Evolutionary conservation across 1,140 invertebrate species (phyloP).

Genomic region (Camponotus pennsylvanicus): DNA sequence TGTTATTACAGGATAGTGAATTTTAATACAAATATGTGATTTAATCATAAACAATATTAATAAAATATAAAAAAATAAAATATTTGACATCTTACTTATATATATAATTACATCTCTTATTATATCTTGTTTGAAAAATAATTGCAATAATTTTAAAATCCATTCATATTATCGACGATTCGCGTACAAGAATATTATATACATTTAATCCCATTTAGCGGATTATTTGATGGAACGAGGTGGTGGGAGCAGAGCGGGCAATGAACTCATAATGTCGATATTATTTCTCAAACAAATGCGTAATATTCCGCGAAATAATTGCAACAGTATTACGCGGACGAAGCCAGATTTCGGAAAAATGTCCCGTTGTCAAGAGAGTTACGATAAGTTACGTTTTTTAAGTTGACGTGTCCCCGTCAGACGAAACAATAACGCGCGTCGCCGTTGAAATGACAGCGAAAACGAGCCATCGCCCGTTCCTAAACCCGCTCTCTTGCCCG

Average conservation of each 20-base stretch:
- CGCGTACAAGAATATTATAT: not conserved
- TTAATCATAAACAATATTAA: not conserved
- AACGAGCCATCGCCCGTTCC: constrained; percentile 71
- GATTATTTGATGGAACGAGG: not conserved
- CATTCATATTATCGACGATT: not conserved
- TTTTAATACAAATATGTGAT: not conserved
- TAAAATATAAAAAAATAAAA: not conserved
- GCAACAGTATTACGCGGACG: not conserved
- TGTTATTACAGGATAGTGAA: not conserved
- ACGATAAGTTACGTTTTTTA: constrained; percentile 9
- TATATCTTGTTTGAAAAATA: not conserved
- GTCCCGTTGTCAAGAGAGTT: constrained; percentile 10
- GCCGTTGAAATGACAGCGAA: constrained; percentile 74
- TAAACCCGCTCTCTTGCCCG: constrained; percentile 31
- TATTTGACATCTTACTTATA: not conserved
- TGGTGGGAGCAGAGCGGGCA: not conserved
- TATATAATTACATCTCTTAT: not conserved
- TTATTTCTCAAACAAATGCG: not conserved
- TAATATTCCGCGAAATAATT: constrained; percentile 32
- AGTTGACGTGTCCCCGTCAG: constrained; percentile 29
- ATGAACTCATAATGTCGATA: constrained; percentile 25
- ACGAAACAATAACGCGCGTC: constrained; percentile 66
- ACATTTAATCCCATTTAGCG: constrained; percentile 11
- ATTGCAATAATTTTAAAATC: not conserved
- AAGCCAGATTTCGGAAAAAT: constrained; percentile 10